These are phyloP conservation scores for Calyptomena viridis DNA, from an alignment of 2,113 vertebrate genomes.

Conservation along the genomic window DNA sequence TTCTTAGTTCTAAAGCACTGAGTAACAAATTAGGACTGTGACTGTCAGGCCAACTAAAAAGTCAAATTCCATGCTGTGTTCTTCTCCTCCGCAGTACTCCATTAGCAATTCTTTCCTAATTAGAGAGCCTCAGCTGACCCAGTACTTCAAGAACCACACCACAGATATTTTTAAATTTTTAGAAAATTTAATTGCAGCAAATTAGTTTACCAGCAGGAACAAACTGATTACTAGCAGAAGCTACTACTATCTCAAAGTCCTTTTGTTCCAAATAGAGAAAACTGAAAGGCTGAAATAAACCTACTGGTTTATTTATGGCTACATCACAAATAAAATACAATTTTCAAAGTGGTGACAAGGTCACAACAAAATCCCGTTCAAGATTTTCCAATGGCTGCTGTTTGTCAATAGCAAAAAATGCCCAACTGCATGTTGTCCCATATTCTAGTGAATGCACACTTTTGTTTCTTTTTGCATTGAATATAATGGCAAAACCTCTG, in stretches of 20 bases:
- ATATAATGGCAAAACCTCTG: background rate
- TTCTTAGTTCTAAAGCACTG: background rate
- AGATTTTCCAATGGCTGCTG: background rate
- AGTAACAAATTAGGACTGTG: background rate
- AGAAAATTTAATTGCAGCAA: background rate
- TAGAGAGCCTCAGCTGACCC: background rate
- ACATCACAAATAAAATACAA: background rate
- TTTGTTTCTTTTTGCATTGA: background rate
- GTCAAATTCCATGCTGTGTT: background rate
- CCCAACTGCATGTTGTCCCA: background rate
- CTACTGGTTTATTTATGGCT: background rate
- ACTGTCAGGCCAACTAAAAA: background rate
- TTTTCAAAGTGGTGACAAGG: background rate
- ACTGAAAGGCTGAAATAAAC: background rate
- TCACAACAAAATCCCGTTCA: background rate
- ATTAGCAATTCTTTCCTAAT: background rate
- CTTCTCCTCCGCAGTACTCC: background rate
- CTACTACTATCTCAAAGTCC: background rate
- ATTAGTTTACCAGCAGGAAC: background rate
- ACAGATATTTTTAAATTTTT: background rate
- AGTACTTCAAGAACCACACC: background rate
- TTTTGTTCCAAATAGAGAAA: background rate
- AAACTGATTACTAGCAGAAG: background rate
- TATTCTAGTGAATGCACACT: background rate
- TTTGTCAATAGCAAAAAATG: background rate